Evolutionary conservation across 2,113 vertebrate genomes (phyloP).

Genomic region (Ardeotis arabs): DNA sequence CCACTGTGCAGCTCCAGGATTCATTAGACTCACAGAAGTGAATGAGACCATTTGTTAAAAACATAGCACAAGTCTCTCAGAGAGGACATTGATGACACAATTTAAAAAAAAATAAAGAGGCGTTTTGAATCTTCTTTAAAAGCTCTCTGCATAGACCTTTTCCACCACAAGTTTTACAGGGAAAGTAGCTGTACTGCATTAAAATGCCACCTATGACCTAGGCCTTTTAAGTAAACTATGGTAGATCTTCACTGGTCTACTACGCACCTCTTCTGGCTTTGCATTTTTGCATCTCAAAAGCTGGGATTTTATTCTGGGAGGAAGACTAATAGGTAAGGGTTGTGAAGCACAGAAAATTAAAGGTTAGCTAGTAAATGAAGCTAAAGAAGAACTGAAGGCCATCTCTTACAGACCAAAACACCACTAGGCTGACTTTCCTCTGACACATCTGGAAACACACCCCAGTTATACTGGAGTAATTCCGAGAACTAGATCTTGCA

Average conservation of each 20-base stretch:
- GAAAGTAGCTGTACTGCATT: background rate
- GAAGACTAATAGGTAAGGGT: background rate
- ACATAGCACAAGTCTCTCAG: background rate
- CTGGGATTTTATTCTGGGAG: background rate
- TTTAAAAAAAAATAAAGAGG: background rate
- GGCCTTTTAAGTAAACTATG: background rate
- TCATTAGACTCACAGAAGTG: background rate
- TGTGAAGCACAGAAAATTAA: background rate
- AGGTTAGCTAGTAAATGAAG: background rate
- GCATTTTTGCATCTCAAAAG: background rate
- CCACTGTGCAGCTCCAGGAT: constrained; percentile 43
- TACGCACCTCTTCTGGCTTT: background rate
- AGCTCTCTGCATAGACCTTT: background rate
- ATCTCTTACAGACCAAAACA: background rate
- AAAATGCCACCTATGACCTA: background rate
- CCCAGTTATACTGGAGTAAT: background rate
- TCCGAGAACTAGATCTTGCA: background rate
- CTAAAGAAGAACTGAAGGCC: background rate
- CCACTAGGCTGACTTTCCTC: background rate
- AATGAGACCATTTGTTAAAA: constrained; percentile 34
- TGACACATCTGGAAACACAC: background rate
- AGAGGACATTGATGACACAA: background rate
- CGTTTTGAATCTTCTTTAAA: background rate
- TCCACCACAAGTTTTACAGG: background rate
- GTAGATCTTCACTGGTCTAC: background rate